phyloP scores from a whole-genome alignment of 2,888 invertebrate genomes.

The Melangyna quadrimaculata region DNA sequence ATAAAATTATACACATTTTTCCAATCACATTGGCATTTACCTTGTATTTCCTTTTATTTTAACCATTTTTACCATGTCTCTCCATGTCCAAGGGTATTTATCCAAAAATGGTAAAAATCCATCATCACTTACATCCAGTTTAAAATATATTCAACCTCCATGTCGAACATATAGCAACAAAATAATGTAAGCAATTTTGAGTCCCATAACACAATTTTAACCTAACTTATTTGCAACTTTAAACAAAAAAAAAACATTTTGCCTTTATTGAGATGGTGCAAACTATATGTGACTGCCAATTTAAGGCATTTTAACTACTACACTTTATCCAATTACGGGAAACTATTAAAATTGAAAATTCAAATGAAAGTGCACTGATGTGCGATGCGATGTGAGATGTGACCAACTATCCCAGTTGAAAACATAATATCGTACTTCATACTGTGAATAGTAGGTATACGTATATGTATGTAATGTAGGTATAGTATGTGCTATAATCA shows the following conservation, averaged over 20 bases:
- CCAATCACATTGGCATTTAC: neutral
- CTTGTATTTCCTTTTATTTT: neutral
- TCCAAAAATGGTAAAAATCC: constrained; percentile 17
- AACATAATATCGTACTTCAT: neutral
- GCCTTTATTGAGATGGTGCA: neutral
- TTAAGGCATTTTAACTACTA: constrained; percentile 55
- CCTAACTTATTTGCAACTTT: neutral
- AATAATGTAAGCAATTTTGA: constrained; percentile 34
- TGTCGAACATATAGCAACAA: neutral
- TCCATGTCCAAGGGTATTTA: constrained; percentile 11
- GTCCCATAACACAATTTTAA: constrained; percentile 21
- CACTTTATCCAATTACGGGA: constrained; percentile 45
- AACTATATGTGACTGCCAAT: constrained; percentile 32
- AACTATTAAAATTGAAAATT: constrained; percentile 39
- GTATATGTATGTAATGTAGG: no score
- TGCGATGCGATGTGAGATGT: neutral
- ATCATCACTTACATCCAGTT: neutral
- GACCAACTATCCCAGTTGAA: neutral
- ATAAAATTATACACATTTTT: neutral
- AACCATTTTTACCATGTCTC: neutral
- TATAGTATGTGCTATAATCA: neutral
- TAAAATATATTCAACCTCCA: constrained; percentile 5
- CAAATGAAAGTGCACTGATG: constrained; percentile 41
- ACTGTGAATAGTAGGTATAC: neutral
- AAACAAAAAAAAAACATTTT: neutral